Evolutionary conservation across 2,113 vertebrate genomes (phyloP).

Genomic region (Barnardius zonarius): DNA sequence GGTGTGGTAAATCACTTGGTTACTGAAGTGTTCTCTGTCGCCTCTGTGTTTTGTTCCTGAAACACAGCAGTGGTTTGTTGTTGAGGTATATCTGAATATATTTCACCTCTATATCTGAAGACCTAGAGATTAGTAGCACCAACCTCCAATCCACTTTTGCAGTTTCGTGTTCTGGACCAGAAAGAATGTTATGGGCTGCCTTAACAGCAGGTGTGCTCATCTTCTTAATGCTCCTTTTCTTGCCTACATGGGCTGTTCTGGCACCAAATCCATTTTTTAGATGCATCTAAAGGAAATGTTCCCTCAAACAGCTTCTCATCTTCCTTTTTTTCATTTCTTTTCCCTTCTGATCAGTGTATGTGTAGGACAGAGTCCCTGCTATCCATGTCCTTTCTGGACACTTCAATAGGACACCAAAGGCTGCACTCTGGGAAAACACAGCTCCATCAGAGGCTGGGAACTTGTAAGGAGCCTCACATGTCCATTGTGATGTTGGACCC

Average conservation of each 20-base stretch:
- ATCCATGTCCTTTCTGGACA: background rate
- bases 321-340: background rate
- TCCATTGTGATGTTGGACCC: background rate
- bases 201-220: background rate
- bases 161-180: background rate
- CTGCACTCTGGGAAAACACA: background rate
- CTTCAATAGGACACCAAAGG: accelerated
- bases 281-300: background rate
- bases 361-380: background rate
- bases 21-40: background rate
- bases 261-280: background rate
- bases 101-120: background rate
- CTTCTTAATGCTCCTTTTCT: background rate
- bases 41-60: background rate
- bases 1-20: background rate
- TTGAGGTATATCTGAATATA: no score
- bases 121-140: background rate
- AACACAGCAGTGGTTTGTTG: background rate
- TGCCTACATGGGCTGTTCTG: background rate
- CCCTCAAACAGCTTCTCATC: background rate
- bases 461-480: accelerated
- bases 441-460: background rate
- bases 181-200: background rate
- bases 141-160: background rate
- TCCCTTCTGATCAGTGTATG: background rate